phyloP scores from a whole-genome alignment of 2,113 vertebrate species.

The Atractosteus spatula region DNA sequence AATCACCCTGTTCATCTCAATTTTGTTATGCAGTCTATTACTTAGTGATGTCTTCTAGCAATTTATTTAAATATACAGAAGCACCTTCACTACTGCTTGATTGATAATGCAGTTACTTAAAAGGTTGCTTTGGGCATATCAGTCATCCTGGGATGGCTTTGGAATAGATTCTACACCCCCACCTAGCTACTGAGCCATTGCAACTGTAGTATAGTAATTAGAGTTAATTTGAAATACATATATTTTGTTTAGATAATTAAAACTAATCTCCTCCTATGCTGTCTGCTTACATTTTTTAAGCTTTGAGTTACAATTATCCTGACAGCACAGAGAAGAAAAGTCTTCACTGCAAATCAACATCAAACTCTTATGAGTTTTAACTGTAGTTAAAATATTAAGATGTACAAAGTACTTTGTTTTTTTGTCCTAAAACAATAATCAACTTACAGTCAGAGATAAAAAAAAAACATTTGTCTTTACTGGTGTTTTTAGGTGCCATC shows the following conservation, averaged over 20 bases:
- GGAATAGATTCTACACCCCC: neutral
- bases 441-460: neutral
- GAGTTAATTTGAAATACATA: conserved; percentile 6
- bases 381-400: neutral
- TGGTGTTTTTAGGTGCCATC: no score
- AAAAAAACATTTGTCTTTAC: neutral
- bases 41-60: neutral
- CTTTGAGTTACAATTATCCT: conserved; percentile 12
- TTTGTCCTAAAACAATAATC: no score
- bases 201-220: neutral
- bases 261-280: neutral
- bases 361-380: neutral
- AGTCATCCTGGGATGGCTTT: neutral
- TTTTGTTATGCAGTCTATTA: neutral
- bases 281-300: conserved; percentile 1
- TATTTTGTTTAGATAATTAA: conserved; percentile 11
- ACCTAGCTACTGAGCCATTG: neutral
- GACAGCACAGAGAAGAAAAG: neutral
- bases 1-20: neutral
- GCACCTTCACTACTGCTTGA: neutral
- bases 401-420: no score
- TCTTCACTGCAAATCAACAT: neutral
- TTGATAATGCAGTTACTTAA: neutral
- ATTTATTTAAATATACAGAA: conserved; percentile 1
- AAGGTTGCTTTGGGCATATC: conserved; percentile 5